phyloP scores from a whole-genome alignment of 64 coral and sea anemone species.

The Actinia tenebrosa region DNA sequence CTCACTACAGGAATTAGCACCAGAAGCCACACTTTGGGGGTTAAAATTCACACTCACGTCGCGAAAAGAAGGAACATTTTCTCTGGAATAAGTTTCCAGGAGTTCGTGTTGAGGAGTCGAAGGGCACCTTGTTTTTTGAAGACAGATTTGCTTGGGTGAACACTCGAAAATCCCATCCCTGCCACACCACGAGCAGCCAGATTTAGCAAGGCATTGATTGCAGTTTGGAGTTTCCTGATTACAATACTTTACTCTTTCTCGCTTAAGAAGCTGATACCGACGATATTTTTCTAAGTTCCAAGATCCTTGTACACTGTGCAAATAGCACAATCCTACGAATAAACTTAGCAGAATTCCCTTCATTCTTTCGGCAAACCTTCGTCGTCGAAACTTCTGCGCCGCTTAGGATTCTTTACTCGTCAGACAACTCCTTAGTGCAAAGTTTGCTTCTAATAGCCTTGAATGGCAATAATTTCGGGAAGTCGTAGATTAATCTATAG shows the following conservation, averaged over 20 bases:
- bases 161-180: background rate
- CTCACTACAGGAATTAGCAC: background rate
- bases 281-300: background rate
- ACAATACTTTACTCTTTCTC: background rate
- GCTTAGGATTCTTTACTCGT: background rate
- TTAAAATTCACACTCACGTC: background rate
- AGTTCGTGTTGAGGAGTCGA: background rate
- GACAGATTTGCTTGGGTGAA: background rate
- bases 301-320: background rate
- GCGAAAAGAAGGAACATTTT: background rate
- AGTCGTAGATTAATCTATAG: background rate
- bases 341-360: background rate
- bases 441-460: background rate
- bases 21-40: background rate
- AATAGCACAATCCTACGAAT: background rate
- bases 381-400: background rate
- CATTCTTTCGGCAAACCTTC: background rate
- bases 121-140: background rate
- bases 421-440: background rate
- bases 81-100: background rate
- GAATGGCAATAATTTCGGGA: background rate
- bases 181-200: slow-evolving; percentile 4
- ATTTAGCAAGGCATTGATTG: background rate
- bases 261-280: background rate
- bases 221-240: background rate